A percentile compares a stretch with the other conserved stretches of the same genome.
These are phyloP conservation scores for Siphonodentalium dalli DNA, from an alignment of 2,888 invertebrate genomes.

Conservation along the genomic window DNA sequence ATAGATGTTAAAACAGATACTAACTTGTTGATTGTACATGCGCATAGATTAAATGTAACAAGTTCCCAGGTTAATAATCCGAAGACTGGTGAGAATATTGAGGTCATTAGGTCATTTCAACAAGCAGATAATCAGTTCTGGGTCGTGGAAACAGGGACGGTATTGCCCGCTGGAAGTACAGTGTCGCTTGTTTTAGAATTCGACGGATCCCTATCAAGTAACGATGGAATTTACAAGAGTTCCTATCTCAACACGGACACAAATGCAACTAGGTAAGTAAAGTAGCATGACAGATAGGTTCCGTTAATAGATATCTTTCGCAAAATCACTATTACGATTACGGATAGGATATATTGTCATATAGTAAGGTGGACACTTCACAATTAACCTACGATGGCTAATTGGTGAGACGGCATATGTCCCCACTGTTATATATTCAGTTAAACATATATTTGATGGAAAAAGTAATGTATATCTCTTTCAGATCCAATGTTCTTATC, in stretches of 20 bases:
- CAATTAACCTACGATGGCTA: no score
- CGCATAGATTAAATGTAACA: slow-evolving; percentile 70
- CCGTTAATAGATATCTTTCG: no score
- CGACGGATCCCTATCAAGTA: slow-evolving; percentile 72
- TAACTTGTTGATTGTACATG: slow-evolving; percentile 70
- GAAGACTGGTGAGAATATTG: slow-evolving; percentile 23
- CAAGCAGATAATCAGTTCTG: slow-evolving; percentile 64
- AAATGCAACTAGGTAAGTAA: slow-evolving; percentile 43
- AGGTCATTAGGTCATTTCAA: slow-evolving; percentile 50
- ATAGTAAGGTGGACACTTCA: no score
- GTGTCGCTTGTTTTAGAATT: slow-evolving; percentile 71
- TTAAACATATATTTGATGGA: no score
- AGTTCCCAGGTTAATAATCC: slow-evolving; percentile 55
- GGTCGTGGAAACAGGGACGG: slow-evolving; percentile 56
- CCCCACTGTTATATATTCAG: no score
- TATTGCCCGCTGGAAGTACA: slow-evolving; percentile 34
- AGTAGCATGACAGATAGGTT: no score
- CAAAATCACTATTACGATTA: no score
- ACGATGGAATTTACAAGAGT: slow-evolving; percentile 78
- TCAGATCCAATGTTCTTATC: no score
- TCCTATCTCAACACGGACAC: slow-evolving; percentile 66
- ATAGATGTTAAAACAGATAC: slow-evolving; percentile 55
- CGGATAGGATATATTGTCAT: no score
- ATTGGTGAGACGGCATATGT: no score
- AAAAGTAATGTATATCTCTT: no score